Percentiles rank a stretch among this genome's conserved stretches.
Evolutionary conservation across 2,888 invertebrate species (phyloP).

Genomic region (Heliconius aoede): DNA sequence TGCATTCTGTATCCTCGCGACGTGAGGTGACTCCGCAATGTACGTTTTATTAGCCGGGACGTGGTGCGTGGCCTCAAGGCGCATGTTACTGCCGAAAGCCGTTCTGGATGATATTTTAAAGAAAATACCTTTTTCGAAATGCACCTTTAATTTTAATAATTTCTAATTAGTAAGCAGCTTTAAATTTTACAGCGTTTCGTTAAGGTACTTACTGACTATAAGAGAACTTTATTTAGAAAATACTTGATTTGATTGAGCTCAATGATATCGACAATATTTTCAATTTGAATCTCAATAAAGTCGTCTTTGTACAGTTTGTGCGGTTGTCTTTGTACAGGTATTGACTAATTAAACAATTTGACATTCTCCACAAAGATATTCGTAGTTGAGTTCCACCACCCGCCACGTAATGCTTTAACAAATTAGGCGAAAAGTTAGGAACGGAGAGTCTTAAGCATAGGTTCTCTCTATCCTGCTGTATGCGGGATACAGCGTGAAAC

Average conservation of each 20-base stretch:
- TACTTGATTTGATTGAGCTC: not conserved
- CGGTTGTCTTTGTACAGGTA: slow-evolving; percentile 1
- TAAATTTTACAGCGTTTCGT: slow-evolving; percentile 3
- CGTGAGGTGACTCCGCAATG: slow-evolving; percentile 29
- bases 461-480: no score
- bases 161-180: not conserved
- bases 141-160: slow-evolving; percentile 3
- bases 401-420: no score
- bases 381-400: no score
- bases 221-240: not conserved
- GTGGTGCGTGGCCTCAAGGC: slow-evolving; percentile 18
- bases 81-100: slow-evolving; percentile 11
- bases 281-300: slow-evolving; percentile 11
- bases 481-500: no score
- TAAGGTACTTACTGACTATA: not conserved
- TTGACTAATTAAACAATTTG: slow-evolving; percentile 8
- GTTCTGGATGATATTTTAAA: slow-evolving; percentile 15
- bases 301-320: no score
- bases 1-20: slow-evolving; percentile 26
- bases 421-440: no score
- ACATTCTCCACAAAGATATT: slow-evolving; percentile 12
- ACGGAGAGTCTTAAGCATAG: no score
- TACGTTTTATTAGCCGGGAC: slow-evolving; percentile 32
- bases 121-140: not conserved
- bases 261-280: slow-evolving; percentile 7